These are phyloP conservation scores for Urocyon cinereoargenteus DNA, from an alignment of 2,797 vertebrate genomes.

Conservation along the genomic window DNA sequence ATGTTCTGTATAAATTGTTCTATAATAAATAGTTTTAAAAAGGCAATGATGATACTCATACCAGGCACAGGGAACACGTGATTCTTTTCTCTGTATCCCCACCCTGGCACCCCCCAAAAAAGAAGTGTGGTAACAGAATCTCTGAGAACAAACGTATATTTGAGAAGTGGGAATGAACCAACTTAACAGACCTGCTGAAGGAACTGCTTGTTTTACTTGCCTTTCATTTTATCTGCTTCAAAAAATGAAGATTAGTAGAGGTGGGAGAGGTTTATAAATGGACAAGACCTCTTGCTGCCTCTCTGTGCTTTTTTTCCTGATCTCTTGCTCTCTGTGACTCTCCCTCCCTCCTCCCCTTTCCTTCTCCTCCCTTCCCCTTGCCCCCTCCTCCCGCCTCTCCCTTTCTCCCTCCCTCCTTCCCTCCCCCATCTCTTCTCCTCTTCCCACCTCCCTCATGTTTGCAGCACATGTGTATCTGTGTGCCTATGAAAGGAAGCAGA, in stretches of 20 bases:
- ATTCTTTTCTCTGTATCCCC: background rate
- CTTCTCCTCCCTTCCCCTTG: background rate
- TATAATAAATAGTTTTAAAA: background rate
- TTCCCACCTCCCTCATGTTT: background rate
- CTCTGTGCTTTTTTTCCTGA: too few species aligned
- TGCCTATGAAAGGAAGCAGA: background rate
- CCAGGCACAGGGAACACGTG: background rate
- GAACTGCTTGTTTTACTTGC: background rate
- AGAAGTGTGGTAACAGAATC: background rate
- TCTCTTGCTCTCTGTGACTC: background rate
- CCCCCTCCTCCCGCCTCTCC: background rate
- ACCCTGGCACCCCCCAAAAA: background rate
- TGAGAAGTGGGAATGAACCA: background rate
- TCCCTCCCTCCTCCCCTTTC: background rate
- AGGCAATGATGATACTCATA: background rate
- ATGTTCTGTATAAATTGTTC: background rate
- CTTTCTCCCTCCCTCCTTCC: background rate
- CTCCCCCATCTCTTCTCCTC: background rate
- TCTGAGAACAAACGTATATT: background rate
- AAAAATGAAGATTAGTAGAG: background rate
- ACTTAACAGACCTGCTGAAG: constrained; percentile 22
- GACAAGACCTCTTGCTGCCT: background rate
- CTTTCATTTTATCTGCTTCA: background rate
- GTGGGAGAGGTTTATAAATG: background rate
- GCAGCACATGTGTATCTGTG: background rate